Conservation (phyloP, 2,888 invertebrate genomes). For the Platycnemis pennipes region DNA sequence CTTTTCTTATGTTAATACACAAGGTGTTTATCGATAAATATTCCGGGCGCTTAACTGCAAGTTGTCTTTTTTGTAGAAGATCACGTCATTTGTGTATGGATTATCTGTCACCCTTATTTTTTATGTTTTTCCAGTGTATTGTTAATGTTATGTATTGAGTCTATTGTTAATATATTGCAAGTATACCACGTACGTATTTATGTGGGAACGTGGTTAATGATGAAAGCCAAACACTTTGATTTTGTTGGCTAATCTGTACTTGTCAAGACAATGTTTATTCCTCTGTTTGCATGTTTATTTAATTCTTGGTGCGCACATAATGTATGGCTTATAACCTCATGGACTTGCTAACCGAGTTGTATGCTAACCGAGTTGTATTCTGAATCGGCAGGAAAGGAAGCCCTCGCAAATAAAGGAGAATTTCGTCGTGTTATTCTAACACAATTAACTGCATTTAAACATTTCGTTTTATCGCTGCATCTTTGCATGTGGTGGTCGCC, state of each 20-base stretch:
- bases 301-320: too few relatives aligned
- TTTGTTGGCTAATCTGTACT: conserved; percentile 67
- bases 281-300: background rate
- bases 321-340: too few relatives aligned
- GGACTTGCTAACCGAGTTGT: too few relatives aligned
- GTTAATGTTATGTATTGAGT: background rate
- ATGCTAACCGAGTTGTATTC: too few relatives aligned
- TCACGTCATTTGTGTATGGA: too few relatives aligned
- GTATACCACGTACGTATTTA: conserved; percentile 64
- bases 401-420: too few relatives aligned
- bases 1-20: background rate
- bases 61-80: background rate
- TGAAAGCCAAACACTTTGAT: conserved; percentile 67
- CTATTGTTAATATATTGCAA: conserved; percentile 30
- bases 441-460: too few relatives aligned
- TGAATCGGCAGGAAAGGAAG: background rate
- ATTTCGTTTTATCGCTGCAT: too few relatives aligned
- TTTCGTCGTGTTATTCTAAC: too few relatives aligned
- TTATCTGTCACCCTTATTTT: background rate
- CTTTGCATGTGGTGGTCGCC: too few relatives aligned
- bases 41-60: background rate
- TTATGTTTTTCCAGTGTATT: background rate
- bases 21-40: background rate
- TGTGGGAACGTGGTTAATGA: conserved; percentile 66
- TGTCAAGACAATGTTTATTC: conserved; percentile 20